phyloP scores from a whole-genome alignment of 2,797 vertebrate genomes.

The Stomatorhinus walkeri region DNA sequence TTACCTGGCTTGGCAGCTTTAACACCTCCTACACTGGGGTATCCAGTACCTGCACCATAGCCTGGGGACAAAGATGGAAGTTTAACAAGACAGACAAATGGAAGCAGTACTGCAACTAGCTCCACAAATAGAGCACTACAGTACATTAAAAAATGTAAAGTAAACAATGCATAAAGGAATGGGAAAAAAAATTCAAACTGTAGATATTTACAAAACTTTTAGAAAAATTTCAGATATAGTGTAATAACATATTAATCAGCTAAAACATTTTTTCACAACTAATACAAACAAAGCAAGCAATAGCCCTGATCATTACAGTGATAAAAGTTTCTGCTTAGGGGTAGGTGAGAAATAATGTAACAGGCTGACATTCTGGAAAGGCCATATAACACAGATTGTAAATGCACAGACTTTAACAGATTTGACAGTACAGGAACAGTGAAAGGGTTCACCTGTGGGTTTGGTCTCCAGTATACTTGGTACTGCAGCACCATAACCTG shows the following conservation, averaged over 20 bases:
- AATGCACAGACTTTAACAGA: not conserved
- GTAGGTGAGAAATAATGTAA: not conserved
- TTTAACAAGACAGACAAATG: not conserved
- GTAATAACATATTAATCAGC: not conserved
- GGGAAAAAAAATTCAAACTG: not conserved
- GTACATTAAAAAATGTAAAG: not conserved
- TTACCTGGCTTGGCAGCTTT: slow-evolving; percentile 33
- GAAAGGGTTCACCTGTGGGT: not conserved
- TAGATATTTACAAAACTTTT: not conserved
- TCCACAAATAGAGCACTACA: not conserved
- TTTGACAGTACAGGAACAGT: not conserved
- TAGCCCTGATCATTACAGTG: not conserved
- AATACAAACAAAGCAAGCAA: not conserved
- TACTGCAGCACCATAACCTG: slow-evolving; percentile 21
- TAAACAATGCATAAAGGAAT: not conserved
- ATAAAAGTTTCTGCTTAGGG: not conserved
- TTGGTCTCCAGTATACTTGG: not conserved
- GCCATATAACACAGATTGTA: not conserved
- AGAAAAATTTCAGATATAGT: not conserved
- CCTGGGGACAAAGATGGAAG: slow-evolving; percentile 11
- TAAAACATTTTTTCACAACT: not conserved
- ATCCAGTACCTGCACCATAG: slow-evolving; percentile 21
- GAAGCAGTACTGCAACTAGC: not conserved
- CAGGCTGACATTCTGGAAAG: not conserved
- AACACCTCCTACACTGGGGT: slow-evolving; percentile 22